Evolutionary conservation across 2,113 vertebrate genomes (phyloP).

Genomic region (Hypomesus transpacificus): DNA sequence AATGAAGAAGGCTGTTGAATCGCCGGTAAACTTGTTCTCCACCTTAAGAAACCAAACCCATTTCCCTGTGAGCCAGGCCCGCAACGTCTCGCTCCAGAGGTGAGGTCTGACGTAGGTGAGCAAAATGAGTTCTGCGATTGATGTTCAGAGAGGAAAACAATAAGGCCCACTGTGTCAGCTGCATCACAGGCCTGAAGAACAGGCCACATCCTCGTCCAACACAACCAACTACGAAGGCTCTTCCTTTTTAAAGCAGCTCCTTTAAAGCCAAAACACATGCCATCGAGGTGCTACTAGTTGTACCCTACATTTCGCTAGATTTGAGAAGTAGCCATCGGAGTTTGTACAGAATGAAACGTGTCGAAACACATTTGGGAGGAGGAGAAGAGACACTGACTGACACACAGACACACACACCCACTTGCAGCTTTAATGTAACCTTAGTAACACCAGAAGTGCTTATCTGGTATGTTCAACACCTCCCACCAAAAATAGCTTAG

Average conservation of each 20-base stretch:
- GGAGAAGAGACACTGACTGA: neutral
- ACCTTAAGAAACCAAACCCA: too few relatives aligned
- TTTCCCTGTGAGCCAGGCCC: too few relatives aligned
- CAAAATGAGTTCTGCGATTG: too few relatives aligned
- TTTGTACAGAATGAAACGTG: neutral
- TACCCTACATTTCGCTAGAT: neutral
- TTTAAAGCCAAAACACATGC: neutral
- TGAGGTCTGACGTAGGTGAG: too few relatives aligned
- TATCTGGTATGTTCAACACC: constrained; percentile 34
- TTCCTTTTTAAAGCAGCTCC: too few relatives aligned
- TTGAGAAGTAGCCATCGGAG: neutral
- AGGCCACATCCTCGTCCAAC: too few relatives aligned
- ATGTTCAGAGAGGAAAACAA: too few relatives aligned
- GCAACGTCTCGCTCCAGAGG: too few relatives aligned
- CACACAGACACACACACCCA: neutral
- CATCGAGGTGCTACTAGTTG: neutral
- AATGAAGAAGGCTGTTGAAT: neutral
- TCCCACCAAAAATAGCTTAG: constrained; percentile 46
- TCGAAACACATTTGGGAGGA: neutral
- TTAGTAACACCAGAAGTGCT: constrained; percentile 44
- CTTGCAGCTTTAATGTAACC: constrained; percentile 25
- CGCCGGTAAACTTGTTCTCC: too few relatives aligned
- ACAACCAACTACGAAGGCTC: too few relatives aligned
- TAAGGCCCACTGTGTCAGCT: too few relatives aligned
- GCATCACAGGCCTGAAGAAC: too few relatives aligned